Conservation (phyloP, 2,888 invertebrate species). For the Schizaphis graminum region DNA sequence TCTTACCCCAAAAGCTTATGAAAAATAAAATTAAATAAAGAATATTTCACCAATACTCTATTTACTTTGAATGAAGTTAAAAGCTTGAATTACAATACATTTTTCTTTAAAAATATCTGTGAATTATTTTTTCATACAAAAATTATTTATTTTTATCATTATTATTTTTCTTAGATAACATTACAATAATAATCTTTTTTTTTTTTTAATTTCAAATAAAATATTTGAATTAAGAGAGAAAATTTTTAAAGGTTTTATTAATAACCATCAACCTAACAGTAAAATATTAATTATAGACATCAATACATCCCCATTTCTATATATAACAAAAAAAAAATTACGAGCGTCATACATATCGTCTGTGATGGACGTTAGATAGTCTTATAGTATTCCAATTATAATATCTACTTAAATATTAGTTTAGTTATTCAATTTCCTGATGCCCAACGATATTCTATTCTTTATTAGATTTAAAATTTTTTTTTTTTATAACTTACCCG, state of each 20-base stretch:
- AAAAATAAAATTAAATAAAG: not conserved
- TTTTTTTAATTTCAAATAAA: not conserved
- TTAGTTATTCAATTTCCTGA: not conserved
- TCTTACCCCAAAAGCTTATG: not conserved
- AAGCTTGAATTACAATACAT: not conserved
- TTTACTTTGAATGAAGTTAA: not conserved
- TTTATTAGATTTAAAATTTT: not conserved
- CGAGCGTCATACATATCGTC: not conserved
- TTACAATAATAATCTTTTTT: not conserved
- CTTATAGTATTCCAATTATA: not conserved
- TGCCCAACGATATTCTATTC: not conserved
- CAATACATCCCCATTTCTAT: not conserved
- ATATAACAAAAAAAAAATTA: not conserved
- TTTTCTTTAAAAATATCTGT: not conserved
- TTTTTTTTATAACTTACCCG: slow-evolving; percentile 6
- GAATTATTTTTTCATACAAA: not conserved
- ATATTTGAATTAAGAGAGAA: not conserved
- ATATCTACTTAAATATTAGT: not conserved
- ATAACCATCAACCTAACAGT: not conserved
- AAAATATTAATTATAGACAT: not conserved
- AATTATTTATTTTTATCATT: not conserved
- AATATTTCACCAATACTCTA: not conserved
- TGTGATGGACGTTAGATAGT: not conserved
- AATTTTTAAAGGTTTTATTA: not conserved
- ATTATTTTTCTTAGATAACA: not conserved